A percentile compares a stretch with the other conserved stretches of the same genome.
phyloP scores from a whole-genome alignment of 2,888 invertebrate species.

The Drosophila prostipennis region DNA sequence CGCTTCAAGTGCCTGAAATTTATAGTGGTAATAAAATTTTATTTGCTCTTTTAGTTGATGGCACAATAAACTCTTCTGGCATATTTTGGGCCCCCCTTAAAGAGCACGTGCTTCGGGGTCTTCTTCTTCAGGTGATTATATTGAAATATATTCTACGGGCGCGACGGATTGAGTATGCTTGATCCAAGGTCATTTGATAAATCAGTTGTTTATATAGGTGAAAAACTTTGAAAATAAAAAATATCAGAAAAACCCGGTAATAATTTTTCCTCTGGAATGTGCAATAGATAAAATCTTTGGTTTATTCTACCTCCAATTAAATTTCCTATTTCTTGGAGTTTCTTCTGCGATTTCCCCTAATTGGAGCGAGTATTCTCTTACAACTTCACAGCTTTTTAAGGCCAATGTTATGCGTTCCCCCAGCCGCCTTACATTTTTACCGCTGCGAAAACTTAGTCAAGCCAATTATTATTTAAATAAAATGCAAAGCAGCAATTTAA shows the following conservation, averaged over 20 bases:
- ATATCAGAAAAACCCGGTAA: not conserved
- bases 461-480: conserved; percentile 76
- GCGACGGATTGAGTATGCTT: conserved; percentile 22
- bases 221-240: not conserved
- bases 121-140: conserved; percentile 26
- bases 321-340: conserved; percentile 20
- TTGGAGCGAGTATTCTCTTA: conserved; percentile 24
- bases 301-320: conserved; percentile 13
- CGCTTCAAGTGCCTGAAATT: conserved; percentile 76
- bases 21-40: conserved; percentile 80
- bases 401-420: conserved; percentile 13
- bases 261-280: not conserved
- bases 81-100: conserved; percentile 46
- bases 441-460: conserved; percentile 33
- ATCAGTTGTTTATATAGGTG: conserved; percentile 10
- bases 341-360: conserved; percentile 24
- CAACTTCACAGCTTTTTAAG: conserved; percentile 27
- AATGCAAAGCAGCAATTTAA: conserved; percentile 66
- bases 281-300: conserved; percentile 1
- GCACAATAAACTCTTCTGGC: conserved; percentile 76
- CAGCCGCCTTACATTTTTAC: not conserved
- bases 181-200: conserved; percentile 64
- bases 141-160: conserved; percentile 31
- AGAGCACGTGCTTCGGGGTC: conserved; percentile 65
- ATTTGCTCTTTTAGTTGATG: conserved; percentile 80